Base-by-base conservation (phyloP, 2,888 invertebrate species). In the Agriopis marginaria region DNA sequence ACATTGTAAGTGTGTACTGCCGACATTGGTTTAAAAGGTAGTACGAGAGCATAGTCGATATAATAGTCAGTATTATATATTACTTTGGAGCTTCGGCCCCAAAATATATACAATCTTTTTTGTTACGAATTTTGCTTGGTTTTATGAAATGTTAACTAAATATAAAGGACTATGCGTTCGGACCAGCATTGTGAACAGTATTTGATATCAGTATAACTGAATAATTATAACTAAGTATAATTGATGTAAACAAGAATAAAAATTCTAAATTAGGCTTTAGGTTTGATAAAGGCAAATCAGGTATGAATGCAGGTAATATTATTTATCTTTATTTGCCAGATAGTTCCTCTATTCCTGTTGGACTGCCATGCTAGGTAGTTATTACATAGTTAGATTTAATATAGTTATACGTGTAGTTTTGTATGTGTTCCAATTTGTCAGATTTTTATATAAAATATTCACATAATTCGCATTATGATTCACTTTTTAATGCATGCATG, bases 171-270 rank as follows among this genome's bases (percentile, higher is more conserved):
- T 76, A 73, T 71, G 85, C 85, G 86, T 84, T 86, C 80, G 91
- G 91, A 92, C 90, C 91, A 92, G 90, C 87, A 89, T 89, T 88
- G 85, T 87, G 83, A 83, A 78, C 82, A 81, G 79, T 83, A 79
- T 79, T 82, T 77, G 75, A 83, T 81, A 77, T 89, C 91, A 92
- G 91, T 92, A 66, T 80, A 89, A 91, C 91, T 92, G 91, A 90
- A 80, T 54, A 71, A 75, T 77, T 23, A 78, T 68, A 70, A 66
- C 67, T 83, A 83, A 81, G 82, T 80, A 81, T 83, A 79, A 81
- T 78, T 72, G 79, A 75, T 82, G 77, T 77, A 75, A 76, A 78
- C 75, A 79, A 78, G 72, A 75, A 76, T 71, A 79, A 44, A 82
- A 77, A 82, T 80, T 83, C 80, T 82, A 84, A 82, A 86, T 86